phyloP scores from a whole-genome alignment of 2,113 vertebrate species.

The Probosciger aterrimus region DNA sequence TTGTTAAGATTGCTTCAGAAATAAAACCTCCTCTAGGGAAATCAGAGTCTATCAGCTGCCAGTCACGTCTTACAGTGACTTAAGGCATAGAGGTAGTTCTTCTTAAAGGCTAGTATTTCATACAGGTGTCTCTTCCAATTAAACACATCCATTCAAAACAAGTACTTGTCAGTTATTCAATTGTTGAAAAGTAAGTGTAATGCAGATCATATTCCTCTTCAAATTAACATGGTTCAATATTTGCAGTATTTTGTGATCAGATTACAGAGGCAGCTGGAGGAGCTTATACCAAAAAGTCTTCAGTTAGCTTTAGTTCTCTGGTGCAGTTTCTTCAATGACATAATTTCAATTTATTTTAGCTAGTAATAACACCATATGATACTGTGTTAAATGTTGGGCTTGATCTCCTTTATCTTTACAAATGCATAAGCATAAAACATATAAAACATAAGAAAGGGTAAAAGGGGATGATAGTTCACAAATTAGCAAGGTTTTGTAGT shows the following conservation, averaged over 20 bases:
- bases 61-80: not conserved
- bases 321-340: not conserved
- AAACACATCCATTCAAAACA: not conserved
- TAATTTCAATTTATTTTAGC: constrained; percentile 6
- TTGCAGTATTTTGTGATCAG: constrained; percentile 1
- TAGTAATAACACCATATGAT: constrained; percentile 34
- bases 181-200: not conserved
- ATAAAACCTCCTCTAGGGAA: not conserved
- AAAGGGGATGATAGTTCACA: not conserved
- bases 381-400: constrained; percentile 14
- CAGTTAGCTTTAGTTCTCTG: not conserved
- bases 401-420: constrained; percentile 11
- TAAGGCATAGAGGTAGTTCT: not conserved
- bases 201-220: not conserved
- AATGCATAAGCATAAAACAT: not conserved
- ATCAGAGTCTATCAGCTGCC: not conserved
- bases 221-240: not conserved
- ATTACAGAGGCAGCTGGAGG: not conserved
- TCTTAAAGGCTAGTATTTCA: not conserved
- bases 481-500: constrained; percentile 32
- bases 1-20: constrained; percentile 14
- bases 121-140: not conserved
- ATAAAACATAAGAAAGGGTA: not conserved
- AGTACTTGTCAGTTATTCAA: not conserved
- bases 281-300: not conserved